Base-by-base conservation (phyloP, 2,113 vertebrate genomes). In the Carollia perspicillata region DNA sequence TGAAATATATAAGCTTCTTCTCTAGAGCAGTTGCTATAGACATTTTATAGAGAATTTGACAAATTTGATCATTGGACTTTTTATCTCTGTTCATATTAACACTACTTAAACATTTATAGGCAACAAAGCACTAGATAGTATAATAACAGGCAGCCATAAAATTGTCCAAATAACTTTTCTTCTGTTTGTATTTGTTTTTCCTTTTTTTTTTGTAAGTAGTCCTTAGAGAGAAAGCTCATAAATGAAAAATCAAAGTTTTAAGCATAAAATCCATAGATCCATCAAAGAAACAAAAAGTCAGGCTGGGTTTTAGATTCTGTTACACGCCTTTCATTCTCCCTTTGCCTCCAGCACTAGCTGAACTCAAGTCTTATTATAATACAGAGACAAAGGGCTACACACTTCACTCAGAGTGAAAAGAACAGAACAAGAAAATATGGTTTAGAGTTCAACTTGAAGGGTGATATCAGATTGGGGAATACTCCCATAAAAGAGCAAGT, bases 111-210 rank as follows among this genome's bases (percentile, higher is more conserved):
- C n/a, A 90, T 95, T 91, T 69, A 75, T 13, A 84, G 66, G 89
- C 22, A 94, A 58, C 58, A 95, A 86, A 97, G 35, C 71, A 93
- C 17, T 72, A 97, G 40, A 89, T 96, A 96, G 71, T 96, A 86
- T 75, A 90, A 66, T 77, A 97, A 95, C 40, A 97, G 55, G 44
- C 93, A 80, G 72, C 44, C 88, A 37, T 93, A 74, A 94, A 90
- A 84, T 60, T 35, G n/a, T 58, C 71, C 63, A 90, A 81, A 84
- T 86, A 97, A 77, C 33, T 95, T 93, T 95, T 89, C 63, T 49
- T 44, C n/a, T 80, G 1, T 71, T 69, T 68, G 3, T 47, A 83
- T 40, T 69, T 80, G 16, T 40, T 42, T 33, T 49, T 0, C 81
- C 53, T 47, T 80, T 12, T n/a, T 78, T 68, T 75, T 47, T 75